Evolutionary conservation across 2,888 invertebrate species (phyloP).

Genomic region (Chrysotoxum bicinctum): DNA sequence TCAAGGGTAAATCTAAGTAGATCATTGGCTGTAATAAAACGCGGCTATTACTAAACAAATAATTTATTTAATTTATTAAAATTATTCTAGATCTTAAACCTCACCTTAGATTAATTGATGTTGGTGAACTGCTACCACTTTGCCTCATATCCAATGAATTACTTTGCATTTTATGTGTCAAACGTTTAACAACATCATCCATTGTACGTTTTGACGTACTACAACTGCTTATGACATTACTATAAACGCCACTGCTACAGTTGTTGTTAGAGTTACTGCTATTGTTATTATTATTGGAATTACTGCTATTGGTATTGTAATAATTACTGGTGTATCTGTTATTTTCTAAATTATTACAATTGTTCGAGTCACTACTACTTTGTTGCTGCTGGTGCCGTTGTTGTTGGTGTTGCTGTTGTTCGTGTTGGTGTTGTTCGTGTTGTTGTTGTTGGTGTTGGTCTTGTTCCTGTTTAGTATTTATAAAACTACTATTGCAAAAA

Average conservation of each 20-base stretch:
- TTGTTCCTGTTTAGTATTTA: conserved; percentile 8
- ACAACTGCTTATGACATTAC: conserved; percentile 77
- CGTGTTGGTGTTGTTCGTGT: conserved; percentile 17
- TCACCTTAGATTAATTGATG: conserved; percentile 59
- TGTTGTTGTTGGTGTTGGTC: conserved; percentile 20
- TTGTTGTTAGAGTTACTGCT: conserved; percentile 5
- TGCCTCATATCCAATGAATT: conserved; percentile 83
- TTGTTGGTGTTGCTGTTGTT: conserved; percentile 32
- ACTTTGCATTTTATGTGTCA: conserved; percentile 92
- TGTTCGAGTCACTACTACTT: conserved; percentile 26
- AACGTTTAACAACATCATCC: conserved; percentile 94
- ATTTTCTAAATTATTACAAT: conserved; percentile 59
- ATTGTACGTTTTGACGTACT: conserved; percentile 88
- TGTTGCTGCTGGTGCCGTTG: conserved; percentile 20
- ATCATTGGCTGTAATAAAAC: no score
- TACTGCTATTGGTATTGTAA: conserved; percentile 32
- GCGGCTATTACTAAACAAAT: no score
- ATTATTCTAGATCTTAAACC: not conserved
- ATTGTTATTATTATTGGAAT: conserved; percentile 10
- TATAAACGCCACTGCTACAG: not conserved
- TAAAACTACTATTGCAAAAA: conserved; percentile 39
- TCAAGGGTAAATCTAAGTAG: no score
- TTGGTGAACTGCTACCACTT: conserved; percentile 61
- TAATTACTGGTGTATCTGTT: conserved; percentile 64
- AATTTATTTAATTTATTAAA: no score